phyloP scores from a whole-genome alignment of 1,140 invertebrate genomes.

The Tetramorium alpestre region DNA sequence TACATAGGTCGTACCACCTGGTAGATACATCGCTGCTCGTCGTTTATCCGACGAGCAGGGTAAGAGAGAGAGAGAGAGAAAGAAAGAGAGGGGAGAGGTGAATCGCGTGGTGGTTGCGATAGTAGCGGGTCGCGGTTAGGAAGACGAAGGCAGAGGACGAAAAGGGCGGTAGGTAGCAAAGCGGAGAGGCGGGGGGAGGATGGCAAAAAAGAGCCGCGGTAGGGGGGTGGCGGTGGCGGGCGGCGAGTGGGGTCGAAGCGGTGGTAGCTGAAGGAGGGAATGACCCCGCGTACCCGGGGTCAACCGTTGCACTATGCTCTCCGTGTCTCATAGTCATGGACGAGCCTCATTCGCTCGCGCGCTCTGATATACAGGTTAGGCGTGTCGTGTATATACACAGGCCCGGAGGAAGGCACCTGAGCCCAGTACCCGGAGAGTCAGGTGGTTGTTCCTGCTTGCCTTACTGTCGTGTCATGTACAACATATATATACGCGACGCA shows the following conservation, averaged over 20 bases:
- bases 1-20: constrained; percentile 74
- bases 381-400: background rate
- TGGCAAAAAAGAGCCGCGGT: constrained; percentile 46
- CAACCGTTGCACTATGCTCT: constrained; percentile 79
- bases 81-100: background rate
- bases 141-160: constrained; percentile 44
- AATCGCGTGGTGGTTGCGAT: constrained; percentile 69
- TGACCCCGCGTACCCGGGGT: constrained; percentile 80
- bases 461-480: background rate
- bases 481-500: background rate
- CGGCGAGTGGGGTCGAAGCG: constrained; percentile 65
- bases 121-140: constrained; percentile 44
- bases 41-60: constrained; percentile 59
- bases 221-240: constrained; percentile 53
- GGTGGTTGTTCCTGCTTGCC: background rate
- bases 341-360: constrained; percentile 41
- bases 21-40: constrained; percentile 70
- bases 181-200: background rate
- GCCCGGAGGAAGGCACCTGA: constrained; percentile 55
- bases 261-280: constrained; percentile 77
- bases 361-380: constrained; percentile 59
- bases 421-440: constrained; percentile 32
- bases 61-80: background rate
- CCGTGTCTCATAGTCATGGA: constrained; percentile 66
- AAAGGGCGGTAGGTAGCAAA: constrained; percentile 47